Evolutionary conservation across 2,888 invertebrate genomes (phyloP), one percentile per base, ranked within the genome.

Genomic region (Himalopsyche tibetana): DNA sequence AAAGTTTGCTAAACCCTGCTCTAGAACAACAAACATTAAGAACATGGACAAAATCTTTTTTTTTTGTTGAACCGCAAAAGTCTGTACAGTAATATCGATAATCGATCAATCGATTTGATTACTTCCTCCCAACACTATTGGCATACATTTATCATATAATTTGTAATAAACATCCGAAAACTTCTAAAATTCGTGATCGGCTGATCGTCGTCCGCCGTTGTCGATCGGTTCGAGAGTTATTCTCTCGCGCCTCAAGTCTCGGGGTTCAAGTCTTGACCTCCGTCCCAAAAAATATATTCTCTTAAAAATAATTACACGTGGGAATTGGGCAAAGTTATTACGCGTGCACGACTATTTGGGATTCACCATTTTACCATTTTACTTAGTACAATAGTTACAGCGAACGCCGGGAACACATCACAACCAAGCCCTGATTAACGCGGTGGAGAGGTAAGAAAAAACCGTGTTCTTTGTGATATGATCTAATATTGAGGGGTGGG

Each of bases 261-360:
- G 15, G 36, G 36, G 74, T 28, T 74, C 74, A 74, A 74, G 74
- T 74, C 74, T 36, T 36, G 69, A 83, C 83, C 83, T 74, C 69
- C 40, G 83, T 83, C 83, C 83, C 74, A 69, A 51, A 51, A 51
- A 55, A 42, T 56, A 83, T 83, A 69, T 83, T 69, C 69, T 69
- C 74, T 45, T 74, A 28, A 83, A 82, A 40, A 45, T 83, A 83
- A 83, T 83, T 83, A 83, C 69, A 83, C 69, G 51, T 74, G 42
- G 69, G 69, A 69, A 82, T 36, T 11, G 12, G 19, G 28, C 69
- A 28, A 12, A 28, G 74, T 74, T 74, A 74, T 74, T 38, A 74
- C 74, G 74, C 74, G 12, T 12, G 28, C 74, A 74, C 74, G 74
- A 74, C 15, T 36, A 36, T 38, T 74, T 74, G 74, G 74, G 74